Conservation (phyloP, 2,797 vertebrate genomes). For the Amniataba percoides region DNA sequence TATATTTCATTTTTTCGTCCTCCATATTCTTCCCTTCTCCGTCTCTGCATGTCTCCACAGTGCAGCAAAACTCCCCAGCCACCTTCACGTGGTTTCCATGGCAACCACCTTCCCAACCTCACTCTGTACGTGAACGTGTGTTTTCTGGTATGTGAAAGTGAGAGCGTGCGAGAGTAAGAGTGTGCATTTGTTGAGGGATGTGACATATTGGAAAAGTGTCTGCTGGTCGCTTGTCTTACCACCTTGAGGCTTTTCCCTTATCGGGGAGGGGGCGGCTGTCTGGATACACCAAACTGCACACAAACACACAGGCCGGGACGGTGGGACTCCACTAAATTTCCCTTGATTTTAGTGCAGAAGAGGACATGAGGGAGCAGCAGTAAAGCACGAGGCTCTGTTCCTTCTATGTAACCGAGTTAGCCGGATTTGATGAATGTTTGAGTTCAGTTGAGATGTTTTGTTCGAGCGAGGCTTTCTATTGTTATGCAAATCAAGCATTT, state of each 20-base stretch:
- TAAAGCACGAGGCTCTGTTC: not conserved
- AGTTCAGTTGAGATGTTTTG: not conserved
- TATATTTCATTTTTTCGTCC: not conserved
- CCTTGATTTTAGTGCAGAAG: not conserved
- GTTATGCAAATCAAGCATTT: slow-evolving; percentile 12
- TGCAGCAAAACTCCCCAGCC: slow-evolving; percentile 51
- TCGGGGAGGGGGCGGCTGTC: slow-evolving; percentile 16
- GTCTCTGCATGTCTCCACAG: slow-evolving; percentile 38
- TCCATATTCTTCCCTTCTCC: slow-evolving; percentile 21
- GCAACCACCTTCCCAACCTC: slow-evolving; percentile 41
- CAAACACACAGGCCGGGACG: not conserved
- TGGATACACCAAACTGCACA: not conserved
- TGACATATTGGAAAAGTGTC: slow-evolving; percentile 51
- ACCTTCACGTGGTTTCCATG: slow-evolving; percentile 60
- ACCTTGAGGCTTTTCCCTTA: slow-evolving; percentile 33
- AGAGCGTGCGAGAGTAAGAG: not conserved
- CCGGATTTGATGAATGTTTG: not conserved
- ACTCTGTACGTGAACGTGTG: slow-evolving; percentile 26
- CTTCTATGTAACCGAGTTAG: not conserved
- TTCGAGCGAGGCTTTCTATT: not conserved
- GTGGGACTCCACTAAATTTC: not conserved
- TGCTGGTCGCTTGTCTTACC: slow-evolving; percentile 33
- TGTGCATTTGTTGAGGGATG: not conserved
- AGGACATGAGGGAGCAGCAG: accelerated
- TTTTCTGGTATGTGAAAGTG: not conserved